A percentile compares a stretch with the other conserved stretches of the same genome.
Conservation (phyloP, 2,797 vertebrate genomes). For the Forpus xanthops region DNA sequence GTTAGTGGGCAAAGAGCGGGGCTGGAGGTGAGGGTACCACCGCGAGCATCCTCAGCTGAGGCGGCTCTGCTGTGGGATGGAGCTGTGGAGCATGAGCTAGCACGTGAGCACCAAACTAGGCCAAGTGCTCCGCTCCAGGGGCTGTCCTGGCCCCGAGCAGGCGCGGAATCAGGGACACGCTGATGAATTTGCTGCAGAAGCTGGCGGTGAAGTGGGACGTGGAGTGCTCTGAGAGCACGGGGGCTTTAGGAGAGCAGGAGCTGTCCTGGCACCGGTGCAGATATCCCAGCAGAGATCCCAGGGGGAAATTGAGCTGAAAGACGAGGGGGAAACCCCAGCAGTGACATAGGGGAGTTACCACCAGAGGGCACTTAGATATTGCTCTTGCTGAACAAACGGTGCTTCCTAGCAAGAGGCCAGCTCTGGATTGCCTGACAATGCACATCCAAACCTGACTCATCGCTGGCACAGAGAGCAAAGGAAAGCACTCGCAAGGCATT, state of each 20-base stretch:
- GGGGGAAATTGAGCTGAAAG: neutral
- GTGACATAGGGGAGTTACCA: neutral
- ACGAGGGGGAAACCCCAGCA: neutral
- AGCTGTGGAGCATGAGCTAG: neutral
- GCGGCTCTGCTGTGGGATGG: accelerated
- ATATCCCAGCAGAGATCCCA: neutral
- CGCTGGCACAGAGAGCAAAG: constrained; percentile 32
- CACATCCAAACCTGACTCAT: constrained; percentile 32
- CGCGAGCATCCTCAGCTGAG: neutral
- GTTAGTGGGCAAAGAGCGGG: neutral
- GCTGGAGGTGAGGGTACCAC: accelerated
- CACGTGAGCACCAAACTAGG: neutral
- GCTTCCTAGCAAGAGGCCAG: neutral
- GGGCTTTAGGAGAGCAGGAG: neutral
- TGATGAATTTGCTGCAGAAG: neutral
- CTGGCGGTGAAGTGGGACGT: accelerated
- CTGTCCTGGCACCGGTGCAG: accelerated
- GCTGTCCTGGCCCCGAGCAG: neutral
- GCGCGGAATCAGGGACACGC: neutral
- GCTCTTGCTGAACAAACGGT: neutral
- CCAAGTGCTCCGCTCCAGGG: neutral
- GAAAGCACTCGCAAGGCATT: constrained; percentile 26
- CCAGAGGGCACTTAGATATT: constrained; percentile 42
- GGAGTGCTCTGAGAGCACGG: accelerated
- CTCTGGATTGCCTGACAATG: neutral